Conservation (phyloP, 2,888 invertebrate species). For the Thecocarcelia acutangulata region DNA sequence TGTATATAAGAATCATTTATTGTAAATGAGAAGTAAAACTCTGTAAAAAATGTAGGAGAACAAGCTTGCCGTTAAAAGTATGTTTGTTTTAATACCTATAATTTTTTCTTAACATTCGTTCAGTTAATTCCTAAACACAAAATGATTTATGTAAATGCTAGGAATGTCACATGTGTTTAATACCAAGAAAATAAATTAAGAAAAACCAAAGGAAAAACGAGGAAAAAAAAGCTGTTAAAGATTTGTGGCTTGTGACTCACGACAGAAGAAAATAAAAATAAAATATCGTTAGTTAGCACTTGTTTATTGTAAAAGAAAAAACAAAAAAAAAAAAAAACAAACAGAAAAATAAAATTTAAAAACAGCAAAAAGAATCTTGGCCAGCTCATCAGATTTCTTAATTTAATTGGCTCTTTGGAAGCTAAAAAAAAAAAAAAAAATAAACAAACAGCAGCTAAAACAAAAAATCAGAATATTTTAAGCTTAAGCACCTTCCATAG, state of each 20-base stretch:
- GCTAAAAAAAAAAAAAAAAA: slow-evolving; percentile 26
- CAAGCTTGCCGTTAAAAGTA: too few species aligned
- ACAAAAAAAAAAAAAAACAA: slow-evolving; percentile 13
- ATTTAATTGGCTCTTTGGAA: slow-evolving; percentile 75
- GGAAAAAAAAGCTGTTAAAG: slow-evolving; percentile 29
- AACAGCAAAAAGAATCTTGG: slow-evolving; percentile 57
- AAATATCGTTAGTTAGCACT: slow-evolving; percentile 52
- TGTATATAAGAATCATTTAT: too few species aligned
- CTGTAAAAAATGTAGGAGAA: too few species aligned
- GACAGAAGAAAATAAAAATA: slow-evolving; percentile 25
- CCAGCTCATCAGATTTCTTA: slow-evolving; percentile 75
- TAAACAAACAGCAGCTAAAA: slow-evolving; percentile 42
- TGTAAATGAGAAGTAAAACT: too few species aligned
- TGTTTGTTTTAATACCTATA: too few species aligned
- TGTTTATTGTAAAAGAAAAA: slow-evolving; percentile 35
- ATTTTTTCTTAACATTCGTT: slow-evolving; percentile 2
- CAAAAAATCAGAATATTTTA: slow-evolving; percentile 24
- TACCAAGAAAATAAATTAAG: slow-evolving; percentile 56
- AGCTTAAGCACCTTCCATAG: slow-evolving; percentile 27
- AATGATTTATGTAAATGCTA: slow-evolving; percentile 53
- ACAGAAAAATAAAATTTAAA: neutral
- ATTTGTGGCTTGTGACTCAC: slow-evolving; percentile 68
- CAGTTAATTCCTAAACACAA: slow-evolving; percentile 49
- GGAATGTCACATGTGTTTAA: slow-evolving; percentile 56
- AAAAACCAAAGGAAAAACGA: slow-evolving; percentile 16